Percentiles rank a stretch among this genome's conserved stretches.
Evolutionary conservation across 1,140 invertebrate species (phyloP).

Genomic region (Batillaria attramentaria): DNA sequence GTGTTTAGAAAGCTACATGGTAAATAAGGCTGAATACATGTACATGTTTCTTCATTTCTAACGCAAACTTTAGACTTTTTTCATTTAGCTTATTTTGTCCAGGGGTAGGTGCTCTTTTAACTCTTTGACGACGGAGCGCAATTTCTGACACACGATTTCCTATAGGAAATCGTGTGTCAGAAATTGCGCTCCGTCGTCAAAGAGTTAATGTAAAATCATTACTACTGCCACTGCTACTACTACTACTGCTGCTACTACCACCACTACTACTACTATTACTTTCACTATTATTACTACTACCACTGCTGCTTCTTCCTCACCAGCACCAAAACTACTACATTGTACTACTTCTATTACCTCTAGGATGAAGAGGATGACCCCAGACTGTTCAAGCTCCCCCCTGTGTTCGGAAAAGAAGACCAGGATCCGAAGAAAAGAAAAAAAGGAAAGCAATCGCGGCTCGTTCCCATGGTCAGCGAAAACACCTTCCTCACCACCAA

Average conservation of each 20-base stretch:
- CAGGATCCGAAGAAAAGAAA: background rate
- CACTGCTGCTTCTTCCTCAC: background rate
- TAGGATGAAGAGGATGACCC: background rate
- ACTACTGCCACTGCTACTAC: background rate
- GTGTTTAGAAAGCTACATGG: too few species aligned
- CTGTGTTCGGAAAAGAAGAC: background rate
- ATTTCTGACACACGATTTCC: too few species aligned
- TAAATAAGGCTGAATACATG: too few species aligned
- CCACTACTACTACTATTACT: background rate
- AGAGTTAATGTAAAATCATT: background rate
- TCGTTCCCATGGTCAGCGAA: constrained; percentile 25
- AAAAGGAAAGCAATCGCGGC: background rate
- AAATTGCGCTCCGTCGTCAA: background rate
- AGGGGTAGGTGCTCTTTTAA: too few species aligned
- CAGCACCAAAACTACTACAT: background rate
- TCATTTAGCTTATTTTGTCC: too few species aligned
- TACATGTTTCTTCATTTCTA: too few species aligned
- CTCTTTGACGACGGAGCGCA: too few species aligned
- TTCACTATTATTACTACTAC: background rate
- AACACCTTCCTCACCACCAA: constrained; percentile 31
- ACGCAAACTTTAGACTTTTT: too few species aligned
- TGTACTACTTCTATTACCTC: background rate
- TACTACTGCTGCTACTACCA: background rate
- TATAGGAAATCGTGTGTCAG: too few species aligned
- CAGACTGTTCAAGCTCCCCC: constrained; percentile 21